A percentile compares a stretch with the other conserved stretches of the same genome.
These are phyloP conservation scores for Taxidea taxus DNA, from an alignment of 2,113 vertebrate species.

Conservation along the genomic window DNA sequence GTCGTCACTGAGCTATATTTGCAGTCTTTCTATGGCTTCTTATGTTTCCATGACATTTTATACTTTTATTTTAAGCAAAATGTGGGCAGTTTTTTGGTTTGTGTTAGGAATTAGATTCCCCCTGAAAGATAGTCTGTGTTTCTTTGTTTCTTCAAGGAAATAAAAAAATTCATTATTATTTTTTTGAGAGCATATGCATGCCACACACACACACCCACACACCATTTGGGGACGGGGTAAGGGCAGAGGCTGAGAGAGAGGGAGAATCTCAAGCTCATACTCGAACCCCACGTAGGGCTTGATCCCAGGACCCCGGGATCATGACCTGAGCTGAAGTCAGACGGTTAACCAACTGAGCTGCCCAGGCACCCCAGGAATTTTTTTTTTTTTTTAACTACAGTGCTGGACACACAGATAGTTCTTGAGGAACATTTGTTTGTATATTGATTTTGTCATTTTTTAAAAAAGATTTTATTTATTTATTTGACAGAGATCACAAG, in stretches of 20 bases:
- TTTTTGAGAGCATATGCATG: not conserved
- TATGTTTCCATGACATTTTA: not conserved
- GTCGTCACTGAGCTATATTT: not conserved
- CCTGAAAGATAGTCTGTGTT: not conserved
- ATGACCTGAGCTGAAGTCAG: not conserved
- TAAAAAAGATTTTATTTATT: too few species aligned
- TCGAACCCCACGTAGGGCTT: not conserved
- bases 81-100: not conserved
- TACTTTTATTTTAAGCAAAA: conserved; percentile 38
- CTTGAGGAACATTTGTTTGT: conserved; percentile 5
- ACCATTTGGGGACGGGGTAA: not conserved
- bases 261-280: not conserved
- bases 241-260: not conserved
- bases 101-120: not conserved
- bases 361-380: not conserved
- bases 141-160: not conserved
- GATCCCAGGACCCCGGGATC: not conserved
- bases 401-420: not conserved
- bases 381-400: not conserved
- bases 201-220: not conserved
- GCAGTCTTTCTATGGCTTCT: not conserved
- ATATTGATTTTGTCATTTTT: too few species aligned
- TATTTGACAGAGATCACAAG: too few species aligned
- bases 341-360: not conserved
- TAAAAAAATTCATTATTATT: not conserved